phyloP scores from a whole-genome alignment of 2,888 invertebrate genomes.

The Agonopterix heracliana region DNA sequence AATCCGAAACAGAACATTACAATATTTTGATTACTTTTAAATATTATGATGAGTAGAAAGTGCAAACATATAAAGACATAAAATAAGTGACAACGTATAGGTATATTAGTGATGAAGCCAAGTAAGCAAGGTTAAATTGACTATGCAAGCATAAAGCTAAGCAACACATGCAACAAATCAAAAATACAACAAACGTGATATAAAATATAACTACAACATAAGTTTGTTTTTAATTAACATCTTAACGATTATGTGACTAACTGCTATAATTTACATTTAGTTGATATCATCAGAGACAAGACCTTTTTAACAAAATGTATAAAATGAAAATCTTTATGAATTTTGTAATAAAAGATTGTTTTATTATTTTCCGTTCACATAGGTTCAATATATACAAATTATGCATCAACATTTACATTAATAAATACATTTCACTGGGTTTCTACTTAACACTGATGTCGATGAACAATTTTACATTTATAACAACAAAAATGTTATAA shows the following conservation, averaged over 20 bases:
- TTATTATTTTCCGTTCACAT: constrained; percentile 67
- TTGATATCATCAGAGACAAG: constrained; percentile 65
- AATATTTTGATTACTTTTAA: too few relatives aligned
- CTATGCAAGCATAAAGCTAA: constrained; percentile 46
- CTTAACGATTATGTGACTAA: constrained; percentile 36
- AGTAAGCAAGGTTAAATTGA: constrained; percentile 23
- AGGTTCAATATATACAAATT: constrained; percentile 74
- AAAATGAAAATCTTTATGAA: constrained; percentile 55
- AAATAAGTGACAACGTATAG: too few relatives aligned
- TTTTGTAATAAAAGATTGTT: constrained; percentile 71
- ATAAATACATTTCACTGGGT: constrained; percentile 56
- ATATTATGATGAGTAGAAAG: too few relatives aligned
- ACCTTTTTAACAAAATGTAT: constrained; percentile 32
- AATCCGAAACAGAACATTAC: too few relatives aligned
- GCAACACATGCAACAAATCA: constrained; percentile 43
- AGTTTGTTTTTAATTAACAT: constrained; percentile 35
- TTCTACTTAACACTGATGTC: constrained; percentile 45
- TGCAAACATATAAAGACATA: too few relatives aligned
- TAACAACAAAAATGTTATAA: constrained; percentile 55
- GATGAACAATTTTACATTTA: constrained; percentile 49
- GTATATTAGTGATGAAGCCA: constrained; percentile 20
- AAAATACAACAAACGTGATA: constrained; percentile 21
- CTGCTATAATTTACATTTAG: constrained; percentile 28
- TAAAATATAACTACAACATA: constrained; percentile 27
- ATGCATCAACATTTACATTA: constrained; percentile 69